Conservation (phyloP, 2,888 invertebrate species). For the Terebella lapidaria region DNA sequence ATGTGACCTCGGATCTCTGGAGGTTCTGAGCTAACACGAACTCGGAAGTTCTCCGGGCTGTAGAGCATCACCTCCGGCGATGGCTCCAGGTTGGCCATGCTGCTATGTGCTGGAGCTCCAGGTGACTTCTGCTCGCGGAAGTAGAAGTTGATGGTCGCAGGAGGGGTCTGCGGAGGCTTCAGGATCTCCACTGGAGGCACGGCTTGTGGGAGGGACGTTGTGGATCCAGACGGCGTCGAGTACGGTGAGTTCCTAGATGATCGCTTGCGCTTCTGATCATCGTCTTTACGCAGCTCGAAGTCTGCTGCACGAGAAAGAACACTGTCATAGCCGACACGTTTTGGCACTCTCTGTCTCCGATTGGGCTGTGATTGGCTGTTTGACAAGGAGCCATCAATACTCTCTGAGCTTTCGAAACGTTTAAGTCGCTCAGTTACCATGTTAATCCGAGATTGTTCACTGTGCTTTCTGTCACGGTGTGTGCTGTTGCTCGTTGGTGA, state of each 20-base stretch:
- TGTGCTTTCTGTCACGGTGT: background rate
- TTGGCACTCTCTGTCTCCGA: background rate
- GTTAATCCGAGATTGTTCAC: conserved; percentile 12
- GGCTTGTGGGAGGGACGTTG: conserved; percentile 1
- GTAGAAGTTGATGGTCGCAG: conserved; percentile 21
- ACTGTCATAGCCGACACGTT: conserved; percentile 27
- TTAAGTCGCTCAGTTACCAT: conserved; percentile 21
- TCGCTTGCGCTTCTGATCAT: background rate
- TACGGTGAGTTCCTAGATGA: background rate
- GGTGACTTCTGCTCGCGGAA: conserved; percentile 11
- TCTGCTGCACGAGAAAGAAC: conserved; percentile 45
- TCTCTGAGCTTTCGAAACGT: conserved; percentile 19
- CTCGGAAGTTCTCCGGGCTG: background rate
- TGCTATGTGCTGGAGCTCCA: background rate
- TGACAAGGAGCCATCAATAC: conserved; percentile 2
- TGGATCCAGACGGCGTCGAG: conserved; percentile 1
- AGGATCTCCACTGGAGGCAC: conserved; percentile 12
- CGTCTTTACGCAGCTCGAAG: conserved; percentile 33
- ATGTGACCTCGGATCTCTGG: background rate
- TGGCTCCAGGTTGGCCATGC: conserved; percentile 10
- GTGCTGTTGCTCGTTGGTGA: no score
- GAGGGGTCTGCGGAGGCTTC: conserved; percentile 10
- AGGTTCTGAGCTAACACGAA: background rate
- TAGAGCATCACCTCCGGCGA: conserved; percentile 10
- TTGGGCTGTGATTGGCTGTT: no score